A percentile compares a stretch with the other conserved stretches of the same genome.
phyloP scores from a whole-genome alignment of 2,797 vertebrate species.

The Bovichtus diacanthus region DNA sequence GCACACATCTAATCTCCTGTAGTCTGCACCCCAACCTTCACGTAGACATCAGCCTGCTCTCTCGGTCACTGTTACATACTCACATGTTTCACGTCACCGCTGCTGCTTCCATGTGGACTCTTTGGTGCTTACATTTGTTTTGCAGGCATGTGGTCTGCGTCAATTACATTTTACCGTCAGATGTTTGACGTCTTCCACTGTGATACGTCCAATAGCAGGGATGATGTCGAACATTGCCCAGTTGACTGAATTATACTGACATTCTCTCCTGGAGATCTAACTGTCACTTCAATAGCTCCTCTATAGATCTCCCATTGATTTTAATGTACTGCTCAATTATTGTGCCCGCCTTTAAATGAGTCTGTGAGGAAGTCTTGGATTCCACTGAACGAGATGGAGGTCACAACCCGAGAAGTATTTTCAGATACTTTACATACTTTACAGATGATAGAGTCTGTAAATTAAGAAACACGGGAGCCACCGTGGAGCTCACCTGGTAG shows the following conservation, averaged over 20 bases:
- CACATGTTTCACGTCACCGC: not conserved
- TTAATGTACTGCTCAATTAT: conserved; percentile 28
- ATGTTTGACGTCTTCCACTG: conserved; percentile 13
- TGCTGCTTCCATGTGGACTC: conserved; percentile 2
- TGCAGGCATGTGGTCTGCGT: not conserved
- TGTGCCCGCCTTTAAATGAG: conserved; percentile 14
- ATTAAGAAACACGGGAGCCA: too few relatives aligned
- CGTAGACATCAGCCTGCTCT: not conserved
- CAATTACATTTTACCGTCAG: conserved; percentile 2
- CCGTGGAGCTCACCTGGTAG: too few relatives aligned
- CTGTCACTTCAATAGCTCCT: conserved; percentile 33
- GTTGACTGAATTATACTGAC: conserved; percentile 35
- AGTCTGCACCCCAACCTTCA: conserved; percentile 10
- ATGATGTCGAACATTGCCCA: conserved; percentile 16
- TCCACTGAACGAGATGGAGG: not conserved
- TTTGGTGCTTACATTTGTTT: not conserved
- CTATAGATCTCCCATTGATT: conserved; percentile 40
- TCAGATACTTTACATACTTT: too few relatives aligned
- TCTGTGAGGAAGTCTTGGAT: not conserved
- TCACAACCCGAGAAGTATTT: too few relatives aligned
- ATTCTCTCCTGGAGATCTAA: conserved; percentile 10
- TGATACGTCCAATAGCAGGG: conserved; percentile 5
- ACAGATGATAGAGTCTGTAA: too few relatives aligned
- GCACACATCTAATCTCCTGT: not conserved
- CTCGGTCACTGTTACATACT: not conserved